These are phyloP conservation scores for Anagyrus pseudococci DNA, from an alignment of 2,888 invertebrate species.

Conservation along the genomic window DNA sequence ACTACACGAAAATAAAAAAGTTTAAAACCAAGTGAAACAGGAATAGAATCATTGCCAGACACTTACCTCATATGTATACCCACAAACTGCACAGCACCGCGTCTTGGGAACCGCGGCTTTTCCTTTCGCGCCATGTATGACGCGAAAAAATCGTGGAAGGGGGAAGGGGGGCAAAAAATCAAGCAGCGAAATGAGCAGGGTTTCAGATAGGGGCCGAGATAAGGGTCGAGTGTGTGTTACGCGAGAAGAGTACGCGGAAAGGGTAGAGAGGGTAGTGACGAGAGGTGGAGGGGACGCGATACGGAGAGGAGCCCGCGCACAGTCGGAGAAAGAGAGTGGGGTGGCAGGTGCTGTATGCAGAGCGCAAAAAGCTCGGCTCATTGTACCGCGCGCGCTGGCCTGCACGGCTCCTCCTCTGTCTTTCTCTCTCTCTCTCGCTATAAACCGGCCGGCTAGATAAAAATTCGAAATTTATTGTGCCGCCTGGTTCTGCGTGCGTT, in stretches of 20 bases:
- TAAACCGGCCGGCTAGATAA: conserved; percentile 6
- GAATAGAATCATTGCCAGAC: too few relatives aligned
- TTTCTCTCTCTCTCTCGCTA: not conserved
- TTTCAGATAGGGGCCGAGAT: conserved; percentile 37
- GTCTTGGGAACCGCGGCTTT: conserved; percentile 29
- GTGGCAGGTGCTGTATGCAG: conserved; percentile 9
- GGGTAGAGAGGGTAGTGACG: too few relatives aligned
- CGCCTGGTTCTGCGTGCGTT: too few relatives aligned
- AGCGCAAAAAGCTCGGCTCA: conserved; percentile 4
- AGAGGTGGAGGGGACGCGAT: too few relatives aligned
- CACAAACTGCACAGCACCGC: conserved; percentile 1
- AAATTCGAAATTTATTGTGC: conserved; percentile 27
- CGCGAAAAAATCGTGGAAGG: conserved; percentile 14
- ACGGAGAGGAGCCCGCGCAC: too few relatives aligned
- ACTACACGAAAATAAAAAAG: too few relatives aligned
- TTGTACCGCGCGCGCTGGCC: too few relatives aligned
- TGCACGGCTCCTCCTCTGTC: not conserved
- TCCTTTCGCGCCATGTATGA: not conserved
- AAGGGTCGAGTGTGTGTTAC: conserved; percentile 34
- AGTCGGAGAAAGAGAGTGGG: too few relatives aligned
- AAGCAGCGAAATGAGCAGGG: conserved; percentile 39
- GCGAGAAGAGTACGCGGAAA: too few relatives aligned
- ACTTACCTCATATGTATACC: too few relatives aligned
- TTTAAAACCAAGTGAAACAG: too few relatives aligned
- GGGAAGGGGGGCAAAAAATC: conserved; percentile 37